These are phyloP conservation scores for Brachynemurus nebulosus DNA, from an alignment of 2,888 invertebrate species.

Conservation along the genomic window DNA sequence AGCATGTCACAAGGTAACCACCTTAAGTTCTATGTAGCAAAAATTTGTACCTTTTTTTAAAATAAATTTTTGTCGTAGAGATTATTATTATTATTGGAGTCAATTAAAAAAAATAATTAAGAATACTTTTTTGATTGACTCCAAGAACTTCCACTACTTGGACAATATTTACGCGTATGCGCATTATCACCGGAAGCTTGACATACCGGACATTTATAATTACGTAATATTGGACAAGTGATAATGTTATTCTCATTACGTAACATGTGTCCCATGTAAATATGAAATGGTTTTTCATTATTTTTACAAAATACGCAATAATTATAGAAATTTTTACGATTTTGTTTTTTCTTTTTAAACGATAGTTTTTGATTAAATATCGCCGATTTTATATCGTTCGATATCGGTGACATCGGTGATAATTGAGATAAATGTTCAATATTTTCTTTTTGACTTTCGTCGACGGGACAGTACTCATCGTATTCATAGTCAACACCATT, in stretches of 20 bases:
- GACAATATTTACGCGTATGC: slow-evolving; percentile 7
- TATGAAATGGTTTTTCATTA: neutral
- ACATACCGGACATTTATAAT: slow-evolving; percentile 3
- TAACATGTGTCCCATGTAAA: neutral
- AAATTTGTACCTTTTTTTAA: too few relatives aligned
- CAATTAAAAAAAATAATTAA: too few relatives aligned
- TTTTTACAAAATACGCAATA: slow-evolving; percentile 8
- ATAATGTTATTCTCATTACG: neutral
- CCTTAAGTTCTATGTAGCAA: too few relatives aligned
- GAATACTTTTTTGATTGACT: too few relatives aligned
- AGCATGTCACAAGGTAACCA: too few relatives aligned
- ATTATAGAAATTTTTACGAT: neutral
- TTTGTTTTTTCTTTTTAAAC: neutral
- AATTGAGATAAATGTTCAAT: too few relatives aligned
- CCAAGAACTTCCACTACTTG: neutral
- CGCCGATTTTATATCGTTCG: too few relatives aligned
- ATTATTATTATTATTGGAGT: too few relatives aligned
- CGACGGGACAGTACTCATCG: slow-evolving; percentile 31
- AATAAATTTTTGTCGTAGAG: too few relatives aligned
- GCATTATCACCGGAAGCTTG: slow-evolving; percentile 1
- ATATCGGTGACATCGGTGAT: too few relatives aligned
- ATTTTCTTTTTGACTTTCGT: slow-evolving; percentile 25
- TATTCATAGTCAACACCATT: slow-evolving; percentile 3
- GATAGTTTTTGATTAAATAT: neutral
- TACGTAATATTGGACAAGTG: slow-evolving; percentile 1